These are phyloP conservation scores for Tolypeutes matacus DNA, from an alignment of 2,797 vertebrate genomes.

Conservation along the genomic window DNA sequence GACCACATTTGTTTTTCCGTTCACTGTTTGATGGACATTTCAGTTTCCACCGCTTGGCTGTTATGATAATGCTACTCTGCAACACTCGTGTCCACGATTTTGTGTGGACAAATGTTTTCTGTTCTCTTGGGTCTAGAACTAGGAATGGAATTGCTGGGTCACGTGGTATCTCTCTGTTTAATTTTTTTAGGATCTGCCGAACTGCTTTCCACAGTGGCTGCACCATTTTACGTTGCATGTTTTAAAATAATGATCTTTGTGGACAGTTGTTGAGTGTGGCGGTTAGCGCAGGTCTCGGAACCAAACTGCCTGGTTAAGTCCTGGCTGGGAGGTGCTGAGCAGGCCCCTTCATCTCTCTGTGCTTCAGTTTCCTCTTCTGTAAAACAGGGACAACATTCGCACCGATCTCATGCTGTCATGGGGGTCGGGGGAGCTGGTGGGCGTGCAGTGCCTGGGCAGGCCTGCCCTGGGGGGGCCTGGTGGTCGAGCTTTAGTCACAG, in stretches of 20 bases:
- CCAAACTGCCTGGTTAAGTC: background rate
- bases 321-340: background rate
- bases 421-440: background rate
- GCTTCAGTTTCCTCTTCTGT: background rate
- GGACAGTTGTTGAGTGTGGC: background rate
- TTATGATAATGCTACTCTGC: too few relatives aligned
- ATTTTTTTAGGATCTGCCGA: background rate
- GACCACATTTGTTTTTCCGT: fast-evolving
- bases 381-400: background rate
- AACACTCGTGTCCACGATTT: background rate
- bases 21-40: background rate
- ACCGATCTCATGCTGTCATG: background rate
- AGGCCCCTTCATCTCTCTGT: background rate
- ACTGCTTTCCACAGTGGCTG: background rate
- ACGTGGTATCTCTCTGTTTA: background rate
- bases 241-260: background rate
- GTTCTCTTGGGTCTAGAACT: too few relatives aligned
- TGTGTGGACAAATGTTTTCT: background rate
- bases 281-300: background rate
- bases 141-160: too few relatives aligned
- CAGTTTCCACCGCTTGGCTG: too few relatives aligned
- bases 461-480: too few relatives aligned
- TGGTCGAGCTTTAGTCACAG: too few relatives aligned
- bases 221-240: too few relatives aligned
- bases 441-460: background rate